Percentiles rank a stretch among this genome's conserved stretches.
These are phyloP conservation scores for Apamea sordens DNA, from an alignment of 2,888 invertebrate genomes.

Conservation along the genomic window DNA sequence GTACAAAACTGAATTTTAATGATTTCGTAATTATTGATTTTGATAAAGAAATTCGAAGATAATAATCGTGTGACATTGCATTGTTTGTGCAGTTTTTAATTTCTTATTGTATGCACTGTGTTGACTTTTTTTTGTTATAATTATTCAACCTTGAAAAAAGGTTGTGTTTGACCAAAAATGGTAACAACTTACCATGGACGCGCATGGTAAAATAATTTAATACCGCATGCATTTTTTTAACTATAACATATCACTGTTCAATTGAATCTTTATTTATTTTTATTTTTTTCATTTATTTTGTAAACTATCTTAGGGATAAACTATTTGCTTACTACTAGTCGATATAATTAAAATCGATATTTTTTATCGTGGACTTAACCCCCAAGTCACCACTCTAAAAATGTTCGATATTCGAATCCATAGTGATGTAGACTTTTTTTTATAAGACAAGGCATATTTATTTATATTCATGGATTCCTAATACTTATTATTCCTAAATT, in stretches of 20 bases:
- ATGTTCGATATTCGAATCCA: slow-evolving; percentile 57
- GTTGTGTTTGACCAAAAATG: slow-evolving; percentile 67
- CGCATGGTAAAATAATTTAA: slow-evolving; percentile 65
- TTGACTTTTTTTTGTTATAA: slow-evolving; percentile 43
- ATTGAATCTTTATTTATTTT: slow-evolving; percentile 42
- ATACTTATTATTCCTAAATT: slow-evolving; percentile 44
- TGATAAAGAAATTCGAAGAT: slow-evolving; percentile 28
- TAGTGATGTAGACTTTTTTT: slow-evolving; percentile 20
- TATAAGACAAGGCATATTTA: slow-evolving; percentile 10
- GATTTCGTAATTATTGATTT: neutral
- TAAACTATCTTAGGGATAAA: slow-evolving; percentile 44
- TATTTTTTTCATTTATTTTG: slow-evolving; percentile 39
- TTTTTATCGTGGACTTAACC: slow-evolving; percentile 42
- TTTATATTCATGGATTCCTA: slow-evolving; percentile 29
- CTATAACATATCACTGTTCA: slow-evolving; percentile 63
- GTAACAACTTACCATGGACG: slow-evolving; percentile 67
- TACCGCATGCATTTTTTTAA: slow-evolving; percentile 69
- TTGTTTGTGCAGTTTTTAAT: slow-evolving; percentile 59
- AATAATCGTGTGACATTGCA: slow-evolving; percentile 58
- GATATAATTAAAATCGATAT: slow-evolving; percentile 51
- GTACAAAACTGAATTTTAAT: slow-evolving; percentile 1
- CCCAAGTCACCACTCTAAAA: slow-evolving; percentile 40
- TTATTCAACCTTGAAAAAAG: slow-evolving; percentile 46
- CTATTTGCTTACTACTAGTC: slow-evolving; percentile 67
- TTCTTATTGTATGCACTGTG: slow-evolving; percentile 54